These are phyloP conservation scores for Diaphora mendica DNA, from an alignment of 2,888 invertebrate species.

Conservation along the genomic window DNA sequence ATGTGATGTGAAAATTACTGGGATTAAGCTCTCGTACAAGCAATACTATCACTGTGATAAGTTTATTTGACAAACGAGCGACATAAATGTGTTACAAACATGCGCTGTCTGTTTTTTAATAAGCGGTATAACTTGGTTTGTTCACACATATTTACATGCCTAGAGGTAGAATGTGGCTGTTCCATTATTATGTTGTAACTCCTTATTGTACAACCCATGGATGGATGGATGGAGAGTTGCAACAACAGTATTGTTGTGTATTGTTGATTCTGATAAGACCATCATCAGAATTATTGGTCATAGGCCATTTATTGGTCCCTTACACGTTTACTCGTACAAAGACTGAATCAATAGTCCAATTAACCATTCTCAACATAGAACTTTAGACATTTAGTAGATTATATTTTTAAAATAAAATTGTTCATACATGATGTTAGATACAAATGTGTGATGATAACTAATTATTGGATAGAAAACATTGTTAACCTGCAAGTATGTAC, in stretches of 20 bases:
- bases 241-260: too few species aligned
- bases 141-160: background rate
- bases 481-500: too few species aligned
- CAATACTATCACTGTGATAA: conserved; percentile 22
- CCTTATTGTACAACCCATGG: too few species aligned
- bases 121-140: background rate
- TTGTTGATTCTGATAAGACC: too few species aligned
- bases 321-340: background rate
- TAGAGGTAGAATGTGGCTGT: too few species aligned
- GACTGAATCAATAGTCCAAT: background rate
- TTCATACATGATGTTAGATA: background rate
- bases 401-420: too few species aligned
- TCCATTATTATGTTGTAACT: too few species aligned
- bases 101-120: background rate
- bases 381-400: too few species aligned
- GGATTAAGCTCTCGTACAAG: conserved; percentile 17
- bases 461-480: background rate
- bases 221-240: too few species aligned
- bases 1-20: conserved; percentile 32
- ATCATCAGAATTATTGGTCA: background rate
- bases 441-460: background rate
- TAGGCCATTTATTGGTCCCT: background rate
- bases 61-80: conserved; percentile 6
- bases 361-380: too few species aligned
- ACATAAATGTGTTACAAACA: background rate